Evolutionary conservation across 2,797 vertebrate species (phyloP), one percentile per base, ranked within the genome.

Genomic region (Propithecus perrieri): DNA sequence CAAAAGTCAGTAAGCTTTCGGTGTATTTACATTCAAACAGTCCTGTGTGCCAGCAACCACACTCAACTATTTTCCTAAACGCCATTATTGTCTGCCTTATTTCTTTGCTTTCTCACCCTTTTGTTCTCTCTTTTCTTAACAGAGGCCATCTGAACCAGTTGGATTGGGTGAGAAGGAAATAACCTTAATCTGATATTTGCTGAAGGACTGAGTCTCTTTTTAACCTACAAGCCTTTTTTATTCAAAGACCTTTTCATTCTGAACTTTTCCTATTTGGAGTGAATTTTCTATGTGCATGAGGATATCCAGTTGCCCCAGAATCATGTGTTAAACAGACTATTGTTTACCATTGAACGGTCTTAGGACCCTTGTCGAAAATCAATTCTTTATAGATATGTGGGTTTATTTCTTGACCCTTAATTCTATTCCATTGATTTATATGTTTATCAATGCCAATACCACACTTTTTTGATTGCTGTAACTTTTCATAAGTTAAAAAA

Each of bases 1-100:
- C 48, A 89, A 89, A 95, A 90, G 10, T 81, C 41, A 87, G 15
- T 72, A 90, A 72, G 17, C 13, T 75, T 92, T 93, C 41, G 14
- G 17, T 65, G 10, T 92, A 38, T 83, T 83, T 87, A 85, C 46
- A 50, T 63, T 53, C 22, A 84, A 35, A 24, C 50, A 75, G n/a
- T 81, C 53, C 38, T 67, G 14, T 57, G 17, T 75, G 35, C 30
- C 33, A 65, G 30, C 28, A 90, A 79, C 2, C 7, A 53, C 20
- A 72, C 20, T 6, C 38, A 86, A 65, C 26, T 26, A 76, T 88
- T 83, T 91, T 41, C 33, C 28, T 69, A 67, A 28, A 50, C 15
- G 28, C 3, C 55, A 46, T 55, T 53, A 57, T 74, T 59, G 12
- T 76, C 67, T 86, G 24, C 13, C 12, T 75, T 33, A 46, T 93